A percentile compares a stretch with the other conserved stretches of the same genome.
These are phyloP conservation scores for Anthopleura xanthogrammica DNA, from an alignment of 92 coral and sea anemone genomes.

Conservation along the genomic window DNA sequence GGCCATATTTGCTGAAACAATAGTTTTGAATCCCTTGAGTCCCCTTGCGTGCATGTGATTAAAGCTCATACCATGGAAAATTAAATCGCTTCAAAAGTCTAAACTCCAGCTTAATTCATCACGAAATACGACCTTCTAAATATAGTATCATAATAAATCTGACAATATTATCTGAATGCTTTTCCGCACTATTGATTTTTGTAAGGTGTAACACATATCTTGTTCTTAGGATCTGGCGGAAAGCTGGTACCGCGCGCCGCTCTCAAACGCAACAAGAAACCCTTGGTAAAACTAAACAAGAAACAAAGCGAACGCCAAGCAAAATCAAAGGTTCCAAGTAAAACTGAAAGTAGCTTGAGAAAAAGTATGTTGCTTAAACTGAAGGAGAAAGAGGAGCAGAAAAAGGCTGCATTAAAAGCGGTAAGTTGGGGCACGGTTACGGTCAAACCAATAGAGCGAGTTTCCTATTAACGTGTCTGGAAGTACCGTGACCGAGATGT, in stretches of 20 bases:
- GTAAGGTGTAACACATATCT: background rate
- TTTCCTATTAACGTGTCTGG: too few relatives aligned
- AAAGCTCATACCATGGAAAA: too few relatives aligned
- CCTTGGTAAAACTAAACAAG: background rate
- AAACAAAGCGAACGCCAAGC: background rate
- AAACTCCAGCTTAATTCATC: too few relatives aligned
- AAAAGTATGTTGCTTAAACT: background rate
- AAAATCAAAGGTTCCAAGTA: constrained; percentile 18
- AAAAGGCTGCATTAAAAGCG: constrained; percentile 22
- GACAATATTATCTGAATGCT: too few relatives aligned
- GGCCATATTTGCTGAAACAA: too few relatives aligned
- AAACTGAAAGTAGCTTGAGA: background rate
- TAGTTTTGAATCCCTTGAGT: too few relatives aligned
- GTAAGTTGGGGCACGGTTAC: background rate
- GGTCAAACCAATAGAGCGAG: too few relatives aligned
- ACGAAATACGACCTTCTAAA: too few relatives aligned
- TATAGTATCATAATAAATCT: too few relatives aligned
- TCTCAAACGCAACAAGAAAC: background rate
- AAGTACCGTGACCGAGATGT: too few relatives aligned
- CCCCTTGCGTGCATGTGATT: too few relatives aligned
- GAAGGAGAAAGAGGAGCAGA: constrained; percentile 5
- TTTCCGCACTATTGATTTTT: background rate
- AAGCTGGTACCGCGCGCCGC: constrained; percentile 12
- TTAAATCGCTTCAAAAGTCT: too few relatives aligned
- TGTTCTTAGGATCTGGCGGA: constrained; percentile 37